phyloP scores from a whole-genome alignment of 2,888 invertebrate genomes.

The Polyommatus iphigenia region DNA sequence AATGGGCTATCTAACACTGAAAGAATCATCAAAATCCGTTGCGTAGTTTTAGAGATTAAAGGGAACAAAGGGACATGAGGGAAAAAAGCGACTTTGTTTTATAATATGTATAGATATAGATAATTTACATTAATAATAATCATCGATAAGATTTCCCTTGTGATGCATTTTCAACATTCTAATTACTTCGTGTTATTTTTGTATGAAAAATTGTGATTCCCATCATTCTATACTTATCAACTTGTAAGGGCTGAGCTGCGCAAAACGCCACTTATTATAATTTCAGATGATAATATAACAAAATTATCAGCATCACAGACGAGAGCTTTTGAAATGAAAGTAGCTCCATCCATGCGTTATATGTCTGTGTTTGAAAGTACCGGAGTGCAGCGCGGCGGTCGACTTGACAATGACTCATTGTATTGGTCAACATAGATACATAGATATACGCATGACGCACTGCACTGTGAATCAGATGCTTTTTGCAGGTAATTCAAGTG shows the following conservation, averaged over 20 bases:
- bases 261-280: not conserved
- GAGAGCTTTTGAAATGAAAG: constrained; percentile 12
- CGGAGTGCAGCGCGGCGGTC: constrained; percentile 3
- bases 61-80: too few species aligned
- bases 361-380: constrained; percentile 18
- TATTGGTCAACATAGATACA: constrained; percentile 30
- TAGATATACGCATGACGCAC: constrained; percentile 31
- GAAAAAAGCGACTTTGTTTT: too few species aligned
- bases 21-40: too few species aligned
- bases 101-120: too few species aligned
- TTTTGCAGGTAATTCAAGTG: constrained; percentile 14
- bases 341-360: not conserved
- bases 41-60: too few species aligned
- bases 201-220: too few species aligned
- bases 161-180: too few species aligned
- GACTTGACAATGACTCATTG: constrained; percentile 25
- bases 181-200: too few species aligned
- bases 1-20: too few species aligned
- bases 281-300: not conserved
- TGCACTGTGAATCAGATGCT: constrained; percentile 32
- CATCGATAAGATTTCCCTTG: too few species aligned
- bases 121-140: too few species aligned
- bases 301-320: not conserved
- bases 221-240: too few species aligned
- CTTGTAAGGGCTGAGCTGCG: not conserved